Base-by-base conservation (phyloP, 1,140 invertebrate species). In the Hycleus cichorii region DNA sequence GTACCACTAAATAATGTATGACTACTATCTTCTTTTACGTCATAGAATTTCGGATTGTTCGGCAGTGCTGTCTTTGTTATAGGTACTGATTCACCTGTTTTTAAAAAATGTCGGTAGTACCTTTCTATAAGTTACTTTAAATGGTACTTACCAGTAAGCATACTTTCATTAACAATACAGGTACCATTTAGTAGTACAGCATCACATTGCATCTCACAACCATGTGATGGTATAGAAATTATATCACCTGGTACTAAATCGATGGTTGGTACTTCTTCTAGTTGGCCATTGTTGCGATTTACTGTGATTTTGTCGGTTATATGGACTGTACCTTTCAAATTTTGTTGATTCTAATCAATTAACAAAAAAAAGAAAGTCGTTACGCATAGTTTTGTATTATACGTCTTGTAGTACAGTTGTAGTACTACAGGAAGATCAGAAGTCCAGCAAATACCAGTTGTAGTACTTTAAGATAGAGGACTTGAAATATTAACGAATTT, bases 1-100 rank as follows among this genome's bases (percentile, higher is more conserved):
- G 97, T 99, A 0, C 97, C 97, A 73, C 92, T 95, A 71, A 92
- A 99, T 0, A 99, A 76, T 0, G 92, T 91, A 69, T 97, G 92
- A 39, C 89, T 83, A 0, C 86, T 84, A 72, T 98, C 93, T 61
- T 95, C 90, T 72, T 90, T 91, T 10, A 83, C 78, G 65, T 89
- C 81, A 66, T 90, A 93, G 9, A 79, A 73, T 9, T 83, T 70
- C 2, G 78, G 76, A 4, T 82, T 81, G 50, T 82, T 82, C 4
- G 88, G 87, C 39, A 95, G 74, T 0, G 91, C 84, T 0, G 91
- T 95, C 75, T 97, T 97, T 0, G 90, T 93, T 0, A 96, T 87
- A 0, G 94, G 93, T 0, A 96, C 91, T 69, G 92, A 93, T 71
- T 88, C 86, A 52, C 89, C 88, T 81, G 56, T 49, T 77, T 74